Conservation (phyloP, 2,888 invertebrate species). For the Callimorpha dominula region DNA sequence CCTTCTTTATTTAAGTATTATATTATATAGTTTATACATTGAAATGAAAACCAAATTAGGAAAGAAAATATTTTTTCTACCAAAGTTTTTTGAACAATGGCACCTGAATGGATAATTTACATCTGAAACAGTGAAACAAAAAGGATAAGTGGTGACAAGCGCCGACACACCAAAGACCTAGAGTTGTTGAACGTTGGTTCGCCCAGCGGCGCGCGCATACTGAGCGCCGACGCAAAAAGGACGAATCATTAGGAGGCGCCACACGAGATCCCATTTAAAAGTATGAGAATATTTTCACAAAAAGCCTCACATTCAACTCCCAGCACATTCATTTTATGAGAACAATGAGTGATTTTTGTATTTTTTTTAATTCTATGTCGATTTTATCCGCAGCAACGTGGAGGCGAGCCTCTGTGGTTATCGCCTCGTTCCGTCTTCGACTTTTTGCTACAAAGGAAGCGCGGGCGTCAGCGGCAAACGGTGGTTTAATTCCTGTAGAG, state of each 20-base stretch:
- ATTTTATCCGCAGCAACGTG: constrained; percentile 83
- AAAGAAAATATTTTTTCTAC: constrained; percentile 57
- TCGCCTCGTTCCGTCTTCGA: constrained; percentile 83
- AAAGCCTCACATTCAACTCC: constrained; percentile 86
- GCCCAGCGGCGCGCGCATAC: constrained; percentile 63
- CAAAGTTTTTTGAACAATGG: constrained; percentile 73
- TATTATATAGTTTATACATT: constrained; percentile 12
- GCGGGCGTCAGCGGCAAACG: constrained; percentile 78
- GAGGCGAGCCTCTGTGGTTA: constrained; percentile 81
- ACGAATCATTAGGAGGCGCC: constrained; percentile 86
- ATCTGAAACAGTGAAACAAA: constrained; percentile 78
- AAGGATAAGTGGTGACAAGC: constrained; percentile 78
- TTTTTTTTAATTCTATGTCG: constrained; percentile 87
- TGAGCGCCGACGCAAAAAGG: constrained; percentile 80
- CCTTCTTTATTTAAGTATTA: not conserved
- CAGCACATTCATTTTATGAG: constrained; percentile 87
- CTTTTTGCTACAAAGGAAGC: constrained; percentile 80
- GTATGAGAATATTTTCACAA: constrained; percentile 87
- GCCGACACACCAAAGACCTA: constrained; percentile 83
- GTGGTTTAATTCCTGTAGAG: constrained; percentile 72
- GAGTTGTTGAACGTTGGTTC: constrained; percentile 69
- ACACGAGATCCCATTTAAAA: constrained; percentile 86
- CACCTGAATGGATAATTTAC: constrained; percentile 84
- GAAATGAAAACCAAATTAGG: constrained; percentile 48
- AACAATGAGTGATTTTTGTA: constrained; percentile 87